Conservation (phyloP, 92 coral and sea anemone genomes). For the Montipora capitata region DNA sequence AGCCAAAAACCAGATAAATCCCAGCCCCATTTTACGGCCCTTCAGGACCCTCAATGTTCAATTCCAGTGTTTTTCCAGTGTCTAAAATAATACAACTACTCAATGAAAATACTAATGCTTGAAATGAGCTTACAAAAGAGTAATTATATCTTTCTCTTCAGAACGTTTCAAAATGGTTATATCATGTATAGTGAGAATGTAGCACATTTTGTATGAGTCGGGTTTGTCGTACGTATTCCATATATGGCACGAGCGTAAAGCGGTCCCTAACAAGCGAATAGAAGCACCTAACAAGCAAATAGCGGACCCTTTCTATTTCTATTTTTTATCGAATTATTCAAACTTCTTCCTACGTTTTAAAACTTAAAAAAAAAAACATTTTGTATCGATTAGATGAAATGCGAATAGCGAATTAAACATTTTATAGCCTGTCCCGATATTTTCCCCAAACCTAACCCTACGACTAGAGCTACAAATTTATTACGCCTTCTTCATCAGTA, state of each 20-base stretch:
- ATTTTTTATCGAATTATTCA: slow-evolving; percentile 11
- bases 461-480: slow-evolving; percentile 22
- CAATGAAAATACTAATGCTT: slow-evolving; percentile 41
- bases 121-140: slow-evolving; percentile 39
- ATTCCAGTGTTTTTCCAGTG: slow-evolving; percentile 43
- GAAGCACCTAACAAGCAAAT: slow-evolving; percentile 38
- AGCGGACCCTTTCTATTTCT: slow-evolving; percentile 34
- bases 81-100: slow-evolving; percentile 43
- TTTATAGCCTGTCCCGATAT: slow-evolving; percentile 38
- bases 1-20: slow-evolving; percentile 55
- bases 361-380: neutral
- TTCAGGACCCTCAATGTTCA: slow-evolving; percentile 59
- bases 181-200: slow-evolving; percentile 32
- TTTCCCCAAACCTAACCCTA: slow-evolving; percentile 44
- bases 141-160: slow-evolving; percentile 32
- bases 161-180: slow-evolving; percentile 55
- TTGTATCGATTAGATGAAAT: slow-evolving; percentile 37
- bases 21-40: slow-evolving; percentile 59
- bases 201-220: slow-evolving; percentile 36
- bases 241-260: slow-evolving; percentile 18
- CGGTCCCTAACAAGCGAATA: slow-evolving; percentile 42
- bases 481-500: slow-evolving; percentile 59
- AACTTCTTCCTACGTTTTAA: slow-evolving; percentile 6
- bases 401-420: slow-evolving; percentile 22
- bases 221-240: slow-evolving; percentile 12